Base-by-base conservation (phyloP, 2,888 invertebrate genomes). In the Hyposoter dolosus region DNA sequence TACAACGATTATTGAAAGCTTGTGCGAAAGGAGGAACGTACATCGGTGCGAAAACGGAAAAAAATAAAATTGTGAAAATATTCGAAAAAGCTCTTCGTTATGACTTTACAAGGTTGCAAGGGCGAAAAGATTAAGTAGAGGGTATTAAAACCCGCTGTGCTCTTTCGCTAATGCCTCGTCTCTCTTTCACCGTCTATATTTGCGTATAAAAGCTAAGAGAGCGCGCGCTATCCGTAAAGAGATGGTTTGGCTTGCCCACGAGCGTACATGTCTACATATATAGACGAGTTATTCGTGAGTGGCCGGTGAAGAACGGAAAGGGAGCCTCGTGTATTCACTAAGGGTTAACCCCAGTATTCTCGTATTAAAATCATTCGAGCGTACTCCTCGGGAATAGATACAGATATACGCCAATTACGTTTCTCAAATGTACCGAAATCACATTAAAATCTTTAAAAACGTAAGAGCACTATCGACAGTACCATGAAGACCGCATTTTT, bases 341-440 rank as follows among this genome's bases (percentile, higher is more conserved):
- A 75, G 76, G 88, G 78, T 88, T 88, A 88, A 87, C 84, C 86
- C 82, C 74, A 53, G 77, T 85, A 88, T 88, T 88, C 87, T 87
- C 85, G 68, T 75, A 82, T 85, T 82, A 71, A 63, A 82, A 85
- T 79, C 47, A 45, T 82, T 50, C 35, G 45, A 68, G 60, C 53
- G 80, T 60, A 28, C 66, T 23, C 28, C 28, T 53, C 3, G 15
- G 3, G 2, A 53, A 7, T 15, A 47, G 15, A 66, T 65, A 65
- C 19, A 65, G n/a, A 76, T 76, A 65, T 76, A 45, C 45, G 45
- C 17, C 5, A 69, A 69, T 40, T 40, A 40, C 23, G 12, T 12
- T 72, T 45, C 32, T 40, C 28, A 15, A 69, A 72, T 40, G 43
- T 69, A 23, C 40, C 23, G 17, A 45, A 74, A 45, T 45, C 43